Percentiles rank a stretch among this genome's conserved stretches.
Evolutionary conservation across 2,888 invertebrate genomes (phyloP).

Genomic region (Tuta absoluta): DNA sequence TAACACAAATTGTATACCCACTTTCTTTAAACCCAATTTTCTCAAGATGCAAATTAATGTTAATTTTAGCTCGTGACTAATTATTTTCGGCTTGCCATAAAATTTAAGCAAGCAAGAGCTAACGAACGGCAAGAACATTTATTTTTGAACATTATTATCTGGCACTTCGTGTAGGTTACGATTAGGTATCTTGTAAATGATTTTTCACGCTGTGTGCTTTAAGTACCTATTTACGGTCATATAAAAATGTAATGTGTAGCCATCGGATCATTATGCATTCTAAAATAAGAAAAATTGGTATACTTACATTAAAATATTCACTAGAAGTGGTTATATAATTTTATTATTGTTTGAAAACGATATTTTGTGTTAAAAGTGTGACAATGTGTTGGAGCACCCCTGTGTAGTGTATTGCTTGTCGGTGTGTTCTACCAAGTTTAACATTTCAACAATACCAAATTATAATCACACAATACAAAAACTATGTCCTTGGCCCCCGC

Average conservation of each 20-base stretch:
- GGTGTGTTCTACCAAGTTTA: neutral
- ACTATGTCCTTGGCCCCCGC: constrained; percentile 14
- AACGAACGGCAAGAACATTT: neutral
- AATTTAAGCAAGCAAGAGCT: neutral
- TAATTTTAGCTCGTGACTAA: neutral
- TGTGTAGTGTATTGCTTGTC: too few relatives aligned
- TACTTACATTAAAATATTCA: too few relatives aligned
- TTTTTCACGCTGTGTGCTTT: neutral
- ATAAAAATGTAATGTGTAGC: too few relatives aligned
- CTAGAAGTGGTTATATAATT: too few relatives aligned
- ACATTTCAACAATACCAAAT: constrained; percentile 11
- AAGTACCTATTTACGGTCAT: too few relatives aligned
- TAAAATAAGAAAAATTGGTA: too few relatives aligned
- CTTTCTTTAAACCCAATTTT: neutral
- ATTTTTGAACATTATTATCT: constrained; percentile 3
- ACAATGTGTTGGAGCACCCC: too few relatives aligned
- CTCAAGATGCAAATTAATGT: neutral
- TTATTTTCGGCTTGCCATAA: neutral
- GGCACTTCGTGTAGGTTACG: neutral
- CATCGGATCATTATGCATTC: too few relatives aligned
- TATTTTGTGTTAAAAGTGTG: too few relatives aligned
- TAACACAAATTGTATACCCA: too few relatives aligned
- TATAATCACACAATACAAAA: constrained; percentile 14
- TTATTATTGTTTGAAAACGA: too few relatives aligned
- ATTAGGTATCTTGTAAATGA: neutral